Conservation (phyloP, 1,140 invertebrate genomes). For the Charaxes varanes region DNA sequence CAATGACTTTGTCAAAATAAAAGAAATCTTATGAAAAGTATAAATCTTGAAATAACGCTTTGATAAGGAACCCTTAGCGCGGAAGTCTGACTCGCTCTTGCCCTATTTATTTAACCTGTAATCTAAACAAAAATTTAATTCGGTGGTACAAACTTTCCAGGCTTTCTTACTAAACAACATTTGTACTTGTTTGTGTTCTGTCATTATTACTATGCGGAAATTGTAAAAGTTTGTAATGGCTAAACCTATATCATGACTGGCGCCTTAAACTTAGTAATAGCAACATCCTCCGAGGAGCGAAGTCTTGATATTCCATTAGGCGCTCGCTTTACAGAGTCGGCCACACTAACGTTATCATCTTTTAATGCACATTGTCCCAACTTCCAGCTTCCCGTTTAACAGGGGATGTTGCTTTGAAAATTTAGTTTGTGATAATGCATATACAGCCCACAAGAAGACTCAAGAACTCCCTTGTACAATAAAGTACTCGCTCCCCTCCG, state of each 20-base stretch:
- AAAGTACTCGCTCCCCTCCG: conserved; percentile 18
- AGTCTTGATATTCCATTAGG: conserved; percentile 31
- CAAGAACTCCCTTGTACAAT: conserved; percentile 16
- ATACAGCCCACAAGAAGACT: conserved; percentile 18
- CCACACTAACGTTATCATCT: conserved; percentile 34
- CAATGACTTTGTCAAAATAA: too few relatives aligned
- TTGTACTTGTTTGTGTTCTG: too few relatives aligned
- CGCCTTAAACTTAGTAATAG: conserved; percentile 28
- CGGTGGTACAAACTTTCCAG: too few relatives aligned
- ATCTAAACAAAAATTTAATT: too few relatives aligned
- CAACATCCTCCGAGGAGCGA: conserved; percentile 23
- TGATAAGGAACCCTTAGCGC: too few relatives aligned
- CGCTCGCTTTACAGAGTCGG: conserved; percentile 21
- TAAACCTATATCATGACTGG: conserved; percentile 2
- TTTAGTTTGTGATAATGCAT: conserved; percentile 30
- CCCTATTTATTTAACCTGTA: too few relatives aligned
- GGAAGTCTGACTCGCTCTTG: too few relatives aligned
- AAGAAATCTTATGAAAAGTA: too few relatives aligned
- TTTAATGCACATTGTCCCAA: conserved; percentile 33
- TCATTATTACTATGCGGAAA: too few relatives aligned
- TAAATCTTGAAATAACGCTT: too few relatives aligned
- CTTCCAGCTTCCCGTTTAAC: conserved; percentile 22
- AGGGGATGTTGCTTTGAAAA: conserved; percentile 26
- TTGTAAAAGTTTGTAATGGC: too few relatives aligned
- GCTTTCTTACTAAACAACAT: too few relatives aligned